Conservation (phyloP, 92 coral and sea anemone species). For the Actinernus sp. region DNA sequence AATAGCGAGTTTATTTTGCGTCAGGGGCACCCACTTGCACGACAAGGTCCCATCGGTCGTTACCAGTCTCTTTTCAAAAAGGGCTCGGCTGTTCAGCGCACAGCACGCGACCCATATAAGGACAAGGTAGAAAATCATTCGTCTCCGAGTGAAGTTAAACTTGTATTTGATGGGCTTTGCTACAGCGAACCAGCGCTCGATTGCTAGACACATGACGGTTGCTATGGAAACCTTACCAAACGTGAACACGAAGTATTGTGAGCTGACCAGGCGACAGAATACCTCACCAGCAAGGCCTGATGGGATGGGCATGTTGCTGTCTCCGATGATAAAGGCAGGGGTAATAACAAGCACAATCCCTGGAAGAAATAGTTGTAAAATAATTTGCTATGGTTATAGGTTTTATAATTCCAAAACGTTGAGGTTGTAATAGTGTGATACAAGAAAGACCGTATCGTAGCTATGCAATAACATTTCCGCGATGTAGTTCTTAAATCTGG, state of each 20-base stretch:
- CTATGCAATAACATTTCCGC: too few species aligned
- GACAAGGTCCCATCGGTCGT: background rate
- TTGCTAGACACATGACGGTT: constrained; percentile 53
- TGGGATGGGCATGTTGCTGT: constrained; percentile 42
- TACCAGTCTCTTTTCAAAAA: constrained; percentile 17
- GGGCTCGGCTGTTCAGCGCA: constrained; percentile 26
- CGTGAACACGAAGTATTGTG: constrained; percentile 53
- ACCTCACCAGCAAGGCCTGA: constrained; percentile 41
- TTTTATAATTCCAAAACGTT: background rate
- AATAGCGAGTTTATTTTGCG: background rate
- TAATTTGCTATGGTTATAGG: background rate
- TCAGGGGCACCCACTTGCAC: constrained; percentile 32
- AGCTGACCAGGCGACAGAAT: constrained; percentile 47
- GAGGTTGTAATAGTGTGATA: background rate
- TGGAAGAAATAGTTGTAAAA: constrained; percentile 6
- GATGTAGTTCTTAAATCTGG: too few species aligned
- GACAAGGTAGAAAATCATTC: constrained; percentile 32
- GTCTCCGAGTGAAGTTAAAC: constrained; percentile 44
- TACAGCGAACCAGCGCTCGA: constrained; percentile 78
- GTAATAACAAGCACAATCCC: constrained; percentile 35
- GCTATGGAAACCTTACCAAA: constrained; percentile 54
- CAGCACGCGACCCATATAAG: constrained; percentile 35
- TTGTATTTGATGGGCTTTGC: constrained; percentile 72
- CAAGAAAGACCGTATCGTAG: too few species aligned
- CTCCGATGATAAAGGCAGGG: constrained; percentile 42